Evolutionary conservation across 2,797 vertebrate species (phyloP).

Genomic region (Phrynocephalus forsythii): DNA sequence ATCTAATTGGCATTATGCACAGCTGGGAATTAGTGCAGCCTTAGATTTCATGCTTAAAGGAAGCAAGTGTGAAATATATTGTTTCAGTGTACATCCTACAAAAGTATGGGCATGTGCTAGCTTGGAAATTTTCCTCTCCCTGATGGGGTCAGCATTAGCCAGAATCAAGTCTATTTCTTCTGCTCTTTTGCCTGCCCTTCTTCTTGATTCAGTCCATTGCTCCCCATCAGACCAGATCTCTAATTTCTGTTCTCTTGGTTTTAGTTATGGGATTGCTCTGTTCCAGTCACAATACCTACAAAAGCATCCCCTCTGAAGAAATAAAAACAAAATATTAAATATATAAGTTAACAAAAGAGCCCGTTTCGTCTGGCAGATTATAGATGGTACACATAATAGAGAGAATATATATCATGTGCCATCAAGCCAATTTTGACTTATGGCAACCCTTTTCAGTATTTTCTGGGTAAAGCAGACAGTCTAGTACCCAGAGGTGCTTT

Average conservation of each 20-base stretch:
- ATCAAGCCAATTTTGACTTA: too few species aligned
- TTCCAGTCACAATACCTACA: background rate
- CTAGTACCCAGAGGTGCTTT: too few species aligned
- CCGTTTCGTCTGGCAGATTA: background rate
- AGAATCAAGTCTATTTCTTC: background rate
- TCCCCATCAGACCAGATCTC: background rate
- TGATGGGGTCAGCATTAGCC: background rate
- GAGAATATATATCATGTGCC: background rate
- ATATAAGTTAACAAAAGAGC: background rate
- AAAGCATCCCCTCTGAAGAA: background rate
- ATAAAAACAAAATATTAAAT: background rate
- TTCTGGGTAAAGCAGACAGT: too few species aligned
- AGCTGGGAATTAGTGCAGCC: slow-evolving; percentile 29
- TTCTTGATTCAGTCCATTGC: background rate
- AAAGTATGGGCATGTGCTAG: background rate
- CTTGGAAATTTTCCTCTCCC: background rate
- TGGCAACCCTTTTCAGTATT: too few species aligned
- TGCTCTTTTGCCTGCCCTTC: background rate
- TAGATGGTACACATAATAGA: background rate
- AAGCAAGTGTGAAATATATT: slow-evolving; percentile 16
- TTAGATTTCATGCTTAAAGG: slow-evolving; percentile 26
- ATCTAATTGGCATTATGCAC: slow-evolving; percentile 38
- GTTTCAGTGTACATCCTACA: slow-evolving; percentile 3
- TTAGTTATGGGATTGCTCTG: background rate
- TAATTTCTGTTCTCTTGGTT: background rate